phyloP scores from a whole-genome alignment of 2,888 invertebrate genomes.

The Cataglyphis livida region DNA sequence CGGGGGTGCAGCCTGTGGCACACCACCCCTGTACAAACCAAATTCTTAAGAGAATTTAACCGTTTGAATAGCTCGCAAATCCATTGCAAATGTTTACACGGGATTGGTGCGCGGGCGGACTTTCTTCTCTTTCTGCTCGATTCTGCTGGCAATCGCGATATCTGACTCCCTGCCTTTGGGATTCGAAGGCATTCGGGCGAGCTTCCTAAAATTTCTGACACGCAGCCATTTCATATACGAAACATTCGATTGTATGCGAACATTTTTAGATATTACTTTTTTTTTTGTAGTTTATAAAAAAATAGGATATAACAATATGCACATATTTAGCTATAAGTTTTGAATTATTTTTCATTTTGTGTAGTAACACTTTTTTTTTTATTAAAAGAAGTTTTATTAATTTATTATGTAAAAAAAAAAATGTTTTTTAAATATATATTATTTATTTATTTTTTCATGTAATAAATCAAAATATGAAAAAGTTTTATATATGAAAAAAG shows the following conservation, averaged over 20 bases:
- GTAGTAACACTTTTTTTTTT: background rate
- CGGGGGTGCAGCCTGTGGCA: slow-evolving; percentile 75
- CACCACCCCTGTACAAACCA: slow-evolving; percentile 83
- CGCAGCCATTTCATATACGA: slow-evolving; percentile 3
- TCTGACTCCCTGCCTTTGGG: slow-evolving; percentile 63
- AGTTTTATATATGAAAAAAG: no score
- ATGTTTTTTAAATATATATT: background rate
- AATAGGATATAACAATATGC: background rate
- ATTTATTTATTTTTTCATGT: no score
- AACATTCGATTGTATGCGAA: slow-evolving; percentile 5
- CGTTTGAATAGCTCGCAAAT: slow-evolving; percentile 85
- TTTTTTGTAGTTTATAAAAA: background rate
- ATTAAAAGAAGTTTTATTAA: background rate
- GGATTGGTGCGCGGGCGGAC: slow-evolving; percentile 83
- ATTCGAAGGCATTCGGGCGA: slow-evolving; percentile 47
- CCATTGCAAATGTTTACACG: slow-evolving; percentile 86
- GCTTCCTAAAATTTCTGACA: slow-evolving; percentile 48
- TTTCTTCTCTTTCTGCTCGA: slow-evolving; percentile 52
- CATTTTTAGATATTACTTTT: slow-evolving; percentile 14
- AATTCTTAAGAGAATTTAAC: slow-evolving; percentile 86
- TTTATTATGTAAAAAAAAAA: background rate
- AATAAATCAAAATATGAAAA: background rate
- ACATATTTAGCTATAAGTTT: background rate
- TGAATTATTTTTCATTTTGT: background rate
- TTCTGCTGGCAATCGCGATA: slow-evolving; percentile 62